These are phyloP conservation scores for Ormyrus labotus DNA, from an alignment of 2,888 invertebrate species.

Conservation along the genomic window DNA sequence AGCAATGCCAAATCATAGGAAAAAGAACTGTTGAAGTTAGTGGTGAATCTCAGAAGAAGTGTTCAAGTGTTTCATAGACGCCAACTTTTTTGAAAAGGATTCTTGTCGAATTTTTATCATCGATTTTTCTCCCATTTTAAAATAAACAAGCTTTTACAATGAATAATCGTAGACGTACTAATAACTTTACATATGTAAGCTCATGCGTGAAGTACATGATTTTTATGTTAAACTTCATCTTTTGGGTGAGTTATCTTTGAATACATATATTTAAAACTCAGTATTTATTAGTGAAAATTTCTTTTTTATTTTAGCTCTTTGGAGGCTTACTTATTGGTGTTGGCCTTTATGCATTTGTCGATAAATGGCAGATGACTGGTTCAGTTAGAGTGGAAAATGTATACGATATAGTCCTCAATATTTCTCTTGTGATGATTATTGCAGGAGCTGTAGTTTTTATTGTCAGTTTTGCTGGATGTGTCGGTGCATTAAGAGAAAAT, in stretches of 20 bases:
- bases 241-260: slow-evolving; percentile 84
- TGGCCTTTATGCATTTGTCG: slow-evolving; percentile 93
- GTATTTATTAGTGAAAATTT: slow-evolving; percentile 7
- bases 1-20: slow-evolving; percentile 5
- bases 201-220: slow-evolving; percentile 93
- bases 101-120: background rate
- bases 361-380: slow-evolving; percentile 94
- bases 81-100: background rate
- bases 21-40: background rate
- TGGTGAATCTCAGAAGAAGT: background rate
- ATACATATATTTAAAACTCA: slow-evolving; percentile 17
- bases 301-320: slow-evolving; percentile 33
- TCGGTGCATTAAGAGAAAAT: slow-evolving; percentile 93
- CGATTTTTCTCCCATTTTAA: background rate
- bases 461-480: slow-evolving; percentile 95
- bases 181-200: slow-evolving; percentile 89
- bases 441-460: slow-evolving; percentile 93
- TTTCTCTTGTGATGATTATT: slow-evolving; percentile 93
- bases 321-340: slow-evolving; percentile 82
- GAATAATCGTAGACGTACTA: slow-evolving; percentile 80
- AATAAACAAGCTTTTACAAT: slow-evolving; percentile 57
- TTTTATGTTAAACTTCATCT: slow-evolving; percentile 91
- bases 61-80: background rate
- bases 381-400: slow-evolving; percentile 89
- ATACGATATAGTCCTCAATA: slow-evolving; percentile 92